These are phyloP conservation scores for Cancer borealis DNA, from an alignment of 2,888 invertebrate species.

Conservation along the genomic window DNA sequence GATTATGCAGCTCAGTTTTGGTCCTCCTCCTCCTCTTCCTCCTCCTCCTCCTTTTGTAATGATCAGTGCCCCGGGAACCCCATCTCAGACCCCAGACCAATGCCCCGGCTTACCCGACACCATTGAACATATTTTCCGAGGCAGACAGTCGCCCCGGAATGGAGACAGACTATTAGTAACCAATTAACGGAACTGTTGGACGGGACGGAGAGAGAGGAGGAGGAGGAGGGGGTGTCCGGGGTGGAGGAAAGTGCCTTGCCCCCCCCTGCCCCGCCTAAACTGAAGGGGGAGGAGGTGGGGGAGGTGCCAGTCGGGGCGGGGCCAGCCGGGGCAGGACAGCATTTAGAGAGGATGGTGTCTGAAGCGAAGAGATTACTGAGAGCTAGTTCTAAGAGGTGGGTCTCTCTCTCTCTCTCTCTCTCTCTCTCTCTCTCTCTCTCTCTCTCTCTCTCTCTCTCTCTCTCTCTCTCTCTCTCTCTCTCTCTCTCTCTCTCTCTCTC, in stretches of 20 bases:
- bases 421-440: background rate
- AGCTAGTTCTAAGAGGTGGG: slow-evolving; percentile 45
- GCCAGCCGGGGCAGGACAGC: background rate
- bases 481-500: too few species aligned
- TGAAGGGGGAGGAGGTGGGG: background rate
- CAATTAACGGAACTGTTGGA: slow-evolving; percentile 50
- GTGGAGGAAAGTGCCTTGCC: background rate
- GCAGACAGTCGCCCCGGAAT: background rate
- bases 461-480: too few species aligned
- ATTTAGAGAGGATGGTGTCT: slow-evolving; percentile 35
- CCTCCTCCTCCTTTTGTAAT: slow-evolving; percentile 38
- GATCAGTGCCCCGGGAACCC: background rate
- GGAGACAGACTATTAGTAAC: slow-evolving; percentile 8
- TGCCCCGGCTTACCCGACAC: slow-evolving; percentile 51
- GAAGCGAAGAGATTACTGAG: slow-evolving; percentile 65
- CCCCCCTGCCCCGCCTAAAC: background rate
- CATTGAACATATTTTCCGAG: slow-evolving; percentile 48
- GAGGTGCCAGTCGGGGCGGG: background rate
- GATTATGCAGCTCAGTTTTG: too few species aligned
- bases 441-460: background rate
- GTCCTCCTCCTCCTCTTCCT: too few species aligned
- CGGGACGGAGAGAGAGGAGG: background rate
- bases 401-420: background rate
- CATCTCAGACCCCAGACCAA: background rate
- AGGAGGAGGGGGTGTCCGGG: background rate